Evolutionary conservation across 2,113 vertebrate species (phyloP), one percentile per base, ranked within the genome.

Genomic region (Lasiurus cinereus): DNA sequence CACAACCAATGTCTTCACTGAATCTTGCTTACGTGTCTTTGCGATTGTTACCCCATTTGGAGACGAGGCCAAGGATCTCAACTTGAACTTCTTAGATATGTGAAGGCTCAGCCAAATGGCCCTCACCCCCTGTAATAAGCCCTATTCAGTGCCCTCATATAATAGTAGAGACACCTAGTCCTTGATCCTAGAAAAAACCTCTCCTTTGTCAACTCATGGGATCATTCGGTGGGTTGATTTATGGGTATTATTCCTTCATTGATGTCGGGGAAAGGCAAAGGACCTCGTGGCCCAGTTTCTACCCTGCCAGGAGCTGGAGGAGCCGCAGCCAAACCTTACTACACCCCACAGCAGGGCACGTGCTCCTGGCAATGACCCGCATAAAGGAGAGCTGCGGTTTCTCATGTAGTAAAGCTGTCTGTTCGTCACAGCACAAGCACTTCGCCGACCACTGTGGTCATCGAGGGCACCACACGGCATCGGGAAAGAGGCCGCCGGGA

Each of bases 101-200:
- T 8, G 36, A 59, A 36, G 46, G 27, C 4, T 69, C 76, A 78
- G 52, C n/a, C 14, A 67, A 31, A 21, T 0, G 12, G 52, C 43
- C 18, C 48, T 39, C 43, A 18, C 1, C 7, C 11, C 52, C 27
- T 46, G 12, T 52, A 52, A 85, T 85, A 77, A 88, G 50, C 19
- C 21, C 33, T 56, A 29, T 9, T n/a, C 36, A 62, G 5, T 91
- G 56, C 83, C 88, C 80, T 74, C 24, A 56, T 86, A n/a, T n/a
- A 31, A 74, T 67, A 50, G 21, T 33, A 48, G 24, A 92, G 46
- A 22, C 64, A 56, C 27, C 72, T 62, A 24, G 69, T 50, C 31
- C 64, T 83, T 89, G 69, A 94, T n/a, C 64, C 64, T 92, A 74
- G 76, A 80, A 79, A 39, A 74, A 88, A 88, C 54, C 21, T 87